Evolutionary conservation across 2,797 vertebrate species (phyloP).

Genomic region (Otolemur crassicaudatus): DNA sequence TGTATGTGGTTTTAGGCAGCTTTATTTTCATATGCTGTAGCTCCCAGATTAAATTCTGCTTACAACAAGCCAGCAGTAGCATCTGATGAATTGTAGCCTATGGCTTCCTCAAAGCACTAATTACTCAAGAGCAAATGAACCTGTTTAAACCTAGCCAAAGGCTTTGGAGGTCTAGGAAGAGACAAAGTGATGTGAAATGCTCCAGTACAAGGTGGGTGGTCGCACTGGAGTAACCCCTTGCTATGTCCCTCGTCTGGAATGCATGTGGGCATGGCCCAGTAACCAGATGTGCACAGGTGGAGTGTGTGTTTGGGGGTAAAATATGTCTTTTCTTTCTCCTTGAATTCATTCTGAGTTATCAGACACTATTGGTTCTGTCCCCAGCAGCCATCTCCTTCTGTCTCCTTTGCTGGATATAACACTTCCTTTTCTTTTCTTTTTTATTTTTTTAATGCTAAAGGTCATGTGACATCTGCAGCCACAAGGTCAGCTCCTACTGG

Average conservation of each 20-base stretch:
- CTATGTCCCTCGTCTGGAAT: not conserved
- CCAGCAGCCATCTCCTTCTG: not conserved
- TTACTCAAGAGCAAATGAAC: conserved; percentile 41
- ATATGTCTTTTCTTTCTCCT: not conserved
- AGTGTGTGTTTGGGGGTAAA: not conserved
- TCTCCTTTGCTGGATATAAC: not conserved
- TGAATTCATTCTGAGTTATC: not conserved
- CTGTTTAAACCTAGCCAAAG: not conserved
- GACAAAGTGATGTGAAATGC: not conserved
- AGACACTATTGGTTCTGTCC: not conserved
- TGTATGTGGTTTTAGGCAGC: not conserved
- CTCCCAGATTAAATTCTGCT: conserved; percentile 54
- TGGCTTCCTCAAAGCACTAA: not conserved
- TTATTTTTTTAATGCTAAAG: not conserved
- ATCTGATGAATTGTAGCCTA: not conserved
- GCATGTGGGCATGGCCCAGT: not conserved
- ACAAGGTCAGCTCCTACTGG: not conserved
- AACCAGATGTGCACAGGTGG: not conserved
- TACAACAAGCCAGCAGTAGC: not conserved
- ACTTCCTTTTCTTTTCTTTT: fast-evolving
- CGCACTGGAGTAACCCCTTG: not conserved
- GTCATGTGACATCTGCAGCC: not conserved
- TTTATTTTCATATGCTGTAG: not conserved
- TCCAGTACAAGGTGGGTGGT: not conserved
- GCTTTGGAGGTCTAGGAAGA: conserved; percentile 27